Evolutionary conservation across 1,140 invertebrate genomes (phyloP), one percentile per base, ranked within the genome.

Genomic region (Camponotus pennsylvanicus): DNA sequence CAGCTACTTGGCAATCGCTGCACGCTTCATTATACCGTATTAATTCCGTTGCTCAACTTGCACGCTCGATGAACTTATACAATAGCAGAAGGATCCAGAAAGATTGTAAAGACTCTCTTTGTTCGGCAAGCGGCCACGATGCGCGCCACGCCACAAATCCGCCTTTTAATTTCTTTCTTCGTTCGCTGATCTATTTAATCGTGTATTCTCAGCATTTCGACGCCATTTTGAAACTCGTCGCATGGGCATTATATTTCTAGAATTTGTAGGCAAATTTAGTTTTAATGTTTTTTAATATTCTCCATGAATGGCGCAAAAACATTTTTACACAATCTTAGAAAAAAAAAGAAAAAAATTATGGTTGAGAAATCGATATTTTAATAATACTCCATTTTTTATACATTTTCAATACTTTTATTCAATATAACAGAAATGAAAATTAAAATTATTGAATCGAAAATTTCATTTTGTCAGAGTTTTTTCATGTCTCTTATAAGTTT

Each of bases 151-250:
- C 5, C 15, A 52, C 15, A 18, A 66, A 67, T 61, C 34, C 18
- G 13, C 37, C 32, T 40, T 85, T 85, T 45, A 55, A 76, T 85
- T 82, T 49, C 27, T 59, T 49, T 49, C 27, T 59, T 49, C 42
- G 69, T 84, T 63, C 45, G 59, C 57, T 67, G 67, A 63, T 86
- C 75, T 82, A 88, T 73, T 90, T 77, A 82, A 76, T 42, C 61
- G 15, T 55, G 32, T 79, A 59, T 27, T 63, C 66, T 59, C 15
- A 37, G 79, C 18, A 9, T 52, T 52, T 27, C 1, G 77, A 49
- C 88, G 89, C 89, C 89, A 90, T 90, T 90, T 90, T 90, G 88
- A 90, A 90, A 90, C 86, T 78, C 67, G 21, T 77, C 86, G 88
- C 88, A 88, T 90, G 86, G 76, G 85, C 79, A 63, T 63, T 79